phyloP scores from a whole-genome alignment of 2,797 vertebrate species.

The Falco rusticolus region DNA sequence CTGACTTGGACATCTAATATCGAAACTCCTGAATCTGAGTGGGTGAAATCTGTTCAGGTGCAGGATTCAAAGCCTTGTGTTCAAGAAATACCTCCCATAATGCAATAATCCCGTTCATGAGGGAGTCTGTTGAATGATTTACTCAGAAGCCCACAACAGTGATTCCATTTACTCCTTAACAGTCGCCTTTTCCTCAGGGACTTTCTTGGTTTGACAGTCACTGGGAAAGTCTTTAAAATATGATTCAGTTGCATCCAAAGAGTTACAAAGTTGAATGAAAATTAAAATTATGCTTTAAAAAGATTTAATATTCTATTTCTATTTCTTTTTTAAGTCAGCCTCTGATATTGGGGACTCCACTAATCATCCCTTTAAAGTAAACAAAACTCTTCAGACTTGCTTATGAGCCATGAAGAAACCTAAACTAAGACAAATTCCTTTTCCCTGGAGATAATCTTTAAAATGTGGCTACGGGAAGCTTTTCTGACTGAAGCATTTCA shows the following conservation, averaged over 20 bases:
- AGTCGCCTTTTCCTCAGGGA: not conserved
- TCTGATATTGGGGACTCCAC: not conserved
- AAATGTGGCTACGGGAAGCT: not conserved
- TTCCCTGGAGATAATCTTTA: not conserved
- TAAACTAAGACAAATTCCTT: not conserved
- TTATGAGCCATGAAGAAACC: slow-evolving; percentile 3
- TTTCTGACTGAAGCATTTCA: slow-evolving; percentile 18
- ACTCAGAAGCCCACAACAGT: not conserved
- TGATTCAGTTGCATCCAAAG: not conserved
- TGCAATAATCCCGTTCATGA: not conserved
- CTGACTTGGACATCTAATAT: not conserved
- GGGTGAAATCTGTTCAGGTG: not conserved
- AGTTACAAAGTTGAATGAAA: not conserved
- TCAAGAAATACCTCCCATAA: not conserved
- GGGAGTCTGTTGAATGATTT: not conserved
- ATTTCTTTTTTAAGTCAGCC: not conserved
- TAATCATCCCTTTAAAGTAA: not conserved
- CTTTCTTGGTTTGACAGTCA: not conserved
- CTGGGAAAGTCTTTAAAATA: not conserved
- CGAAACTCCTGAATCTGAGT: not conserved
- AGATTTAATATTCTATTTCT: not conserved
- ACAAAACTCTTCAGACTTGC: not conserved
- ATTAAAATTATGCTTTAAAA: not conserved
- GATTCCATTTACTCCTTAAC: not conserved
- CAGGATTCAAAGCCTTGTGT: not conserved